These are phyloP conservation scores for Loripinus fragilis DNA, from an alignment of 2,888 invertebrate genomes.

Conservation along the genomic window DNA sequence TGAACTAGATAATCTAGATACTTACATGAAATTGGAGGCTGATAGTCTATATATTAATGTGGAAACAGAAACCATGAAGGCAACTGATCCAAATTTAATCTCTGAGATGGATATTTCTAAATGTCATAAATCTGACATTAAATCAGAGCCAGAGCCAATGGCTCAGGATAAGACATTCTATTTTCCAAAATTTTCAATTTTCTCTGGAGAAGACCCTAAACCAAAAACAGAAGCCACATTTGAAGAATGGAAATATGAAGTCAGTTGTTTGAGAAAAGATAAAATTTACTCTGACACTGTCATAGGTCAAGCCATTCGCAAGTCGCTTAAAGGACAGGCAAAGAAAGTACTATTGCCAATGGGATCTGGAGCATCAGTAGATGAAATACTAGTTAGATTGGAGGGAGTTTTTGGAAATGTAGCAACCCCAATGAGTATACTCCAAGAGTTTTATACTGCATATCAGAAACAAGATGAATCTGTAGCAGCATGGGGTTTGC, in stretches of 20 bases:
- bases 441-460: no score
- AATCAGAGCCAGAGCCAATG: neutral
- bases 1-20: neutral
- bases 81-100: no score
- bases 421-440: no score
- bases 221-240: neutral
- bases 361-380: no score
- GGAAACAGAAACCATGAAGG: neutral
- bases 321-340: neutral
- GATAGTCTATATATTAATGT: neutral
- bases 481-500: neutral
- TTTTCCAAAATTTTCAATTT: neutral
- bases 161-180: neutral
- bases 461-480: neutral
- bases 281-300: neutral
- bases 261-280: neutral
- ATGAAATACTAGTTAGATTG: no score
- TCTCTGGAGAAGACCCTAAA: neutral
- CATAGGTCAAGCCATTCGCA: neutral
- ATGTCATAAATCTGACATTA: no score
- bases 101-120: no score
- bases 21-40: no score
- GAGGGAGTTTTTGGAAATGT: no score
- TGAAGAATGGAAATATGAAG: neutral
- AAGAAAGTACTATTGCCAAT: no score